These are phyloP conservation scores for Lasiurus borealis DNA, from an alignment of 2,113 vertebrate species.

Conservation along the genomic window DNA sequence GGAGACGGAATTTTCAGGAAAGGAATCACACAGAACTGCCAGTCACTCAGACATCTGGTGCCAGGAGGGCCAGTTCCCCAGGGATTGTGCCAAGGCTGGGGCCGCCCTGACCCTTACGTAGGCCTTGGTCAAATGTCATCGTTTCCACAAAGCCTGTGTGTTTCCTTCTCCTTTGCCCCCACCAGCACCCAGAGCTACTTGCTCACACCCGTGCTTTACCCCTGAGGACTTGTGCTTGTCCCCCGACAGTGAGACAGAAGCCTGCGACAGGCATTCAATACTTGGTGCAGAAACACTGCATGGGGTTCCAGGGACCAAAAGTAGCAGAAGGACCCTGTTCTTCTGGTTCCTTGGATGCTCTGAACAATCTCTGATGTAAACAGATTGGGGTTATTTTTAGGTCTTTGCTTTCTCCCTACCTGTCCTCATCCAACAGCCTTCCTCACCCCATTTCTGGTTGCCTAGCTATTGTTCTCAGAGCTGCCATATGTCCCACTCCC, in stretches of 20 bases:
- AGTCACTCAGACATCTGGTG: not conserved
- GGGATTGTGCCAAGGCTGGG: not conserved
- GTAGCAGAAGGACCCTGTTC: not conserved
- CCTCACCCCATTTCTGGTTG: not conserved
- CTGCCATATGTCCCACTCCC: not conserved
- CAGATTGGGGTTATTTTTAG: not conserved
- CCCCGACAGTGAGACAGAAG: not conserved
- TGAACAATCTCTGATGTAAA: not conserved
- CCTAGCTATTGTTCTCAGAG: constrained; percentile 6
- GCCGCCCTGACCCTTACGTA: not conserved
- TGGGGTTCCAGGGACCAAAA: not conserved
- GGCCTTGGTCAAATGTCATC: not conserved
- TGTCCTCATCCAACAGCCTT: not conserved
- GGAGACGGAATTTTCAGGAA: constrained; percentile 45
- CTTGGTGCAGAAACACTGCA: not conserved
- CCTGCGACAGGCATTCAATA: rapidly evolving
- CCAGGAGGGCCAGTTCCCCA: not conserved
- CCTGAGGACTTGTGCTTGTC: not conserved
- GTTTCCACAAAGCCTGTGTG: not conserved
- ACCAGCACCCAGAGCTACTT: not conserved
- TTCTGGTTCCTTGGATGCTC: not conserved
- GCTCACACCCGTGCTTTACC: rapidly evolving
- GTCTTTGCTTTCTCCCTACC: not conserved
- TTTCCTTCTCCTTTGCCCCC: not conserved
- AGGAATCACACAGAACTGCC: not conserved